Evolutionary conservation across 2,888 invertebrate genomes (phyloP).

Genomic region (Pristionchus japonicus): DNA sequence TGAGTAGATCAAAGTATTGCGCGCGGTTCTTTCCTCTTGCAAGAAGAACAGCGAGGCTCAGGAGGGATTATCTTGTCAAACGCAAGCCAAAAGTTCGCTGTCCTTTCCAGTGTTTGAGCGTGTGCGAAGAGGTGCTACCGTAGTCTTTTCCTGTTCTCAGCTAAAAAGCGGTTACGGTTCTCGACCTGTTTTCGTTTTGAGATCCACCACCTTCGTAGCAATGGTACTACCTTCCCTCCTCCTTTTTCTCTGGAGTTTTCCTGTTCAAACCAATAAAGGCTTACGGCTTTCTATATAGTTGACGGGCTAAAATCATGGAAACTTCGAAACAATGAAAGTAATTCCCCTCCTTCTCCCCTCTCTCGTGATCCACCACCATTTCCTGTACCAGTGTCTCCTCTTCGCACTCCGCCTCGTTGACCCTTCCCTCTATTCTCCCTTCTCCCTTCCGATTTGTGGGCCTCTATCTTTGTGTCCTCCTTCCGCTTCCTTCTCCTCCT

Average conservation of each 20-base stretch:
- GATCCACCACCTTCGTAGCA: no score
- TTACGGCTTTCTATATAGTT: no score
- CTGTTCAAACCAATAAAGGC: no score
- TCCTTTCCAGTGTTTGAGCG: background rate
- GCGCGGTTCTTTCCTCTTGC: background rate
- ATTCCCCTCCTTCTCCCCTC: background rate
- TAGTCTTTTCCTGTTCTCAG: no score
- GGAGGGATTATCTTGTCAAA: background rate
- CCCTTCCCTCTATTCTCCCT: background rate
- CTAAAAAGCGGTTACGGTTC: no score
- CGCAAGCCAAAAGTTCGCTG: background rate
- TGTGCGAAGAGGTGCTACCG: background rate
- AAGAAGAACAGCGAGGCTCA: slow-evolving; percentile 12
- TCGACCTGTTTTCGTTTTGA: no score
- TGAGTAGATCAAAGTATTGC: background rate
- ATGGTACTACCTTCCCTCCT: no score
- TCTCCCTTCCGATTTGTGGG: background rate
- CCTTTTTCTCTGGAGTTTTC: no score
- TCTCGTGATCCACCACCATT: slow-evolving; percentile 35
- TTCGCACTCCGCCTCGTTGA: background rate
- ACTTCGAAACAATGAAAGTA: no score
- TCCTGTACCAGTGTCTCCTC: background rate
- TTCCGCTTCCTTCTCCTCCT: slow-evolving; percentile 14
- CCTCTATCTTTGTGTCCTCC: slow-evolving; percentile 15
- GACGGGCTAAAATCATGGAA: no score